Evolutionary conservation across 2,113 vertebrate species (phyloP).

Genomic region (Phalacrocorax brasilianus): DNA sequence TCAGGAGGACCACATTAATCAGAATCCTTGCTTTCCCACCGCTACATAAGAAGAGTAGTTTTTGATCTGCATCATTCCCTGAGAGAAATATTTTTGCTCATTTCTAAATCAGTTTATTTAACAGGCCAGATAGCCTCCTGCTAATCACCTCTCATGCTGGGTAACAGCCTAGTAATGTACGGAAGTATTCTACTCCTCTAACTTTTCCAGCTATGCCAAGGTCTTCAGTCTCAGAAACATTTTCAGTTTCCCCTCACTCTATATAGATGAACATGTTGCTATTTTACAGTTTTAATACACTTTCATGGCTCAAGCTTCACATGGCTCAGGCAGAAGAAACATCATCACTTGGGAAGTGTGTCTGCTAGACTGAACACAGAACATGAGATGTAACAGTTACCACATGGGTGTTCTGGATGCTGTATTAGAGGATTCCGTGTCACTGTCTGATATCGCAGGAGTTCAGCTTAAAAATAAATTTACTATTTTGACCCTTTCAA

Average conservation of each 20-base stretch:
- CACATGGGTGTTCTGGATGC: background rate
- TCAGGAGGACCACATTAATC: background rate
- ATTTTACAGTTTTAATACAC: background rate
- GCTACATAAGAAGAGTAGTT: background rate
- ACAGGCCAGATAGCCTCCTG: background rate
- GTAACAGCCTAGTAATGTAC: background rate
- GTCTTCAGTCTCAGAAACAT: background rate
- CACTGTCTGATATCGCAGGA: background rate
- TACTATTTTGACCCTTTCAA: background rate
- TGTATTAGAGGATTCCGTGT: background rate
- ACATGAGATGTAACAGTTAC: background rate
- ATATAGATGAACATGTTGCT: background rate
- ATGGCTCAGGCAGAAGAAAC: background rate
- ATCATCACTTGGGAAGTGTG: background rate
- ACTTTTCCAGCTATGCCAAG: background rate
- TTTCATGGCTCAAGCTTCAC: background rate
- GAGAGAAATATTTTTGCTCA: background rate
- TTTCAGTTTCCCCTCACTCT: background rate
- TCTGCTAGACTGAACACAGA: background rate
- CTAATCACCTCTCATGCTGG: background rate
- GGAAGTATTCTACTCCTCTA: background rate
- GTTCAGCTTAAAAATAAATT: background rate
- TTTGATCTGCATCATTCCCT: background rate
- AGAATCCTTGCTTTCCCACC: background rate
- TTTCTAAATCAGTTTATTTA: background rate